Evolutionary conservation across 2,888 invertebrate genomes (phyloP).

Genomic region (Ormyrus thymus): DNA sequence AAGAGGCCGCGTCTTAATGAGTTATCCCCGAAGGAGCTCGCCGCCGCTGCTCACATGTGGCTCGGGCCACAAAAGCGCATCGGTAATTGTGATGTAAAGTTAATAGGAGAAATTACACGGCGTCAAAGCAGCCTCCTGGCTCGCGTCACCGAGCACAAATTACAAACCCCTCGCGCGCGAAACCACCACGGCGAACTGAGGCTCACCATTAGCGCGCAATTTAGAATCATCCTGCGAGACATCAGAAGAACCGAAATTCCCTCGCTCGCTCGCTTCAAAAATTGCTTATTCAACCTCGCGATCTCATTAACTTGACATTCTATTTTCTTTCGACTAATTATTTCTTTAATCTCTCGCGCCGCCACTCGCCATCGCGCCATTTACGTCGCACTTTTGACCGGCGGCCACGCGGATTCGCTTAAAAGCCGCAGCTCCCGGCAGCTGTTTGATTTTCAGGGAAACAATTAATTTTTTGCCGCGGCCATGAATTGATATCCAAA

Average conservation of each 20-base stretch:
- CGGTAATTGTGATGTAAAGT: slow-evolving; percentile 62
- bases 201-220: slow-evolving; percentile 67
- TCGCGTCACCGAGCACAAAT: slow-evolving; percentile 67
- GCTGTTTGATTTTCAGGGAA: too few species aligned
- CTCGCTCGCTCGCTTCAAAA: slow-evolving; percentile 25
- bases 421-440: too few species aligned
- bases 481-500: too few species aligned
- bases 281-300: slow-evolving; percentile 28
- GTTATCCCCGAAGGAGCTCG: background rate
- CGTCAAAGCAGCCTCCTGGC: slow-evolving; percentile 61
- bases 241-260: slow-evolving; percentile 63
- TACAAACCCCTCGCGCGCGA: slow-evolving; percentile 61
- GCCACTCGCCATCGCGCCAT: too few species aligned
- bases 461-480: background rate
- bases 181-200: slow-evolving; percentile 58
- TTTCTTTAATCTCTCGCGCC: background rate
- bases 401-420: too few species aligned
- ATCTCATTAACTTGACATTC: slow-evolving; percentile 30
- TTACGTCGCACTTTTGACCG: too few species aligned
- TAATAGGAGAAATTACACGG: slow-evolving; percentile 64
- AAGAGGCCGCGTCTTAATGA: slow-evolving; percentile 37
- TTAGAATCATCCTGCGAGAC: slow-evolving; percentile 66
- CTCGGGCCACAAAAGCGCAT: slow-evolving; percentile 60
- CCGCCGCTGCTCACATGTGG: slow-evolving; percentile 55
- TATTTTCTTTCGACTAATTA: slow-evolving; percentile 24